phyloP scores from a whole-genome alignment of 2,888 invertebrate species.

The Leptogaster cylindrica region DNA sequence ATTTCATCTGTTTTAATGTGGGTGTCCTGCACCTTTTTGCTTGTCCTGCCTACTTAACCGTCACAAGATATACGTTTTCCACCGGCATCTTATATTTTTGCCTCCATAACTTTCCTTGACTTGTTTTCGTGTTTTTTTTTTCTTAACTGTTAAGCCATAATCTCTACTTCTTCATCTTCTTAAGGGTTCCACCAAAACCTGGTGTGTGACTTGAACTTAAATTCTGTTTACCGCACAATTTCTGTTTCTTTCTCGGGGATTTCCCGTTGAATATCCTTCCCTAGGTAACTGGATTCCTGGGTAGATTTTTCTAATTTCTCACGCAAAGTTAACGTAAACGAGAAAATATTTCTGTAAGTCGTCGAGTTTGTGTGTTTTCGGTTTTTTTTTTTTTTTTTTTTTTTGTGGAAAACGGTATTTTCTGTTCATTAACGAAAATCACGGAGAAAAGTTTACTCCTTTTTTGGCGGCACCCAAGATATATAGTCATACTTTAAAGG shows the following conservation, averaged over 20 bases:
- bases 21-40: neutral
- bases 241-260: neutral
- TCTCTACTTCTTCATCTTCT: neutral
- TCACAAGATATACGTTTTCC: neutral
- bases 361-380: too few relatives aligned
- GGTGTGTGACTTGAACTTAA: neutral
- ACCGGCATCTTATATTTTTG: neutral
- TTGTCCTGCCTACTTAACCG: neutral
- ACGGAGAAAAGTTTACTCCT: too few relatives aligned
- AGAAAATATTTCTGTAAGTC: too few relatives aligned
- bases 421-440: conserved; percentile 13
- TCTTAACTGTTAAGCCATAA: conserved; percentile 5
- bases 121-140: neutral
- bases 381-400: too few relatives aligned
- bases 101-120: conserved; percentile 5
- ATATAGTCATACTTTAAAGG: too few relatives aligned
- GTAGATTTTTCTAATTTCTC: too few relatives aligned
- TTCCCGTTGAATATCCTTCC: neutral
- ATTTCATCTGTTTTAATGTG: conserved; percentile 17
- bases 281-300: too few relatives aligned
- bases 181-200: neutral
- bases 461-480: too few relatives aligned
- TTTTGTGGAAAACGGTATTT: too few relatives aligned
- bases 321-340: too few relatives aligned
- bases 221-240: neutral